Evolutionary conservation across 2,797 vertebrate genomes (phyloP), one percentile per base, ranked within the genome.

Genomic region (Cynopterus sphinx): DNA sequence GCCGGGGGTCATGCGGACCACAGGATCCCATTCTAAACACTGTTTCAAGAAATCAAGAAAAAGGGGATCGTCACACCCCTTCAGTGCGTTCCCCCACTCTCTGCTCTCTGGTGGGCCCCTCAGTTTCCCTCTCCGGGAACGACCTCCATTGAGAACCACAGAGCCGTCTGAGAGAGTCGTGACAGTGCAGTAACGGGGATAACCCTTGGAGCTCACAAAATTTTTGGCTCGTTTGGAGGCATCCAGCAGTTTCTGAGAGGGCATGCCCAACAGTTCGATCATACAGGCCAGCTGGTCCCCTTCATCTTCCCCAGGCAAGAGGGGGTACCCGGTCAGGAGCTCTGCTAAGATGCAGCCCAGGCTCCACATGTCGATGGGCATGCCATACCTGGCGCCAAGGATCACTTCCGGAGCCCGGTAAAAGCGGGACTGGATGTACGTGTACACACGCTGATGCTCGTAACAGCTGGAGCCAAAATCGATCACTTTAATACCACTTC

Each of bases 301-400:
- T 98, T 99, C 99, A n/a, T 99, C 99, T 97, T 99, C 99, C 51
- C 99, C 99, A 4, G 99, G 99, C 81, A 99, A 90, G 96, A 99
- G 99, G 0, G 99, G 99, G 97, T 99, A 99, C 68, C 99, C 99
- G 0, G 99, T 99, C 77, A 99, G 98, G 92, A 99, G 99, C 98
- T 99, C 99, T 1, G 99, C 99, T 39, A 99, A 98, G 98, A 99
- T 99, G 98, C 99, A 99, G 91, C 99, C 99, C 98, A 99, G 98
- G 97, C 99, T 99, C 99, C 99, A 99, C 99, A 99, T 99, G 97
- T 99, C 99, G 46, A 99, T 99, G 41, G 99, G 99, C 99, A 99
- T 99, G 86, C 99, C 99, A 0, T 99, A 99, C 96, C 99, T 99
- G 96, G 99, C 99, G 70, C 99, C 99, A 26, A 99, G 99, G 98